Evolutionary conservation across 2,113 vertebrate genomes (phyloP).

Genomic region (Nibea coibor): DNA sequence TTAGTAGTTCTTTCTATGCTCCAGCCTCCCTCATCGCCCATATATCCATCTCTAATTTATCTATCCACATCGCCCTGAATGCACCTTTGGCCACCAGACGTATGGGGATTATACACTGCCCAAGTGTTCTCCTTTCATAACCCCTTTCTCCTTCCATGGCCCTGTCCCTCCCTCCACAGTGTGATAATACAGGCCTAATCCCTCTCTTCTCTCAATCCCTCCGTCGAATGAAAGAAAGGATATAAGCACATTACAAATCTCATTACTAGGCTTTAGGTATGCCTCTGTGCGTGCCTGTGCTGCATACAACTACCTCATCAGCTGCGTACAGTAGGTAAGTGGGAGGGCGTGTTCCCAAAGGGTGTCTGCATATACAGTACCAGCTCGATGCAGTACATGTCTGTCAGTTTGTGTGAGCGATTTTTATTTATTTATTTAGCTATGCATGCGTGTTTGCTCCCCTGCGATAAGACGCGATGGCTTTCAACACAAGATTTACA

Average conservation of each 20-base stretch:
- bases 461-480: slow-evolving; percentile 1
- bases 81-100: not conserved
- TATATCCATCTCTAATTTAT: slow-evolving; percentile 4
- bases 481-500: slow-evolving; percentile 51
- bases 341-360: not conserved
- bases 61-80: not conserved
- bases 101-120: slow-evolving; percentile 45
- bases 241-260: slow-evolving; percentile 82
- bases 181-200: slow-evolving; percentile 80
- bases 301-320: slow-evolving; percentile 60
- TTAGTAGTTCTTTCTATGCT: not conserved
- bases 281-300: slow-evolving; percentile 56
- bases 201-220: slow-evolving; percentile 78
- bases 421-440: too few species aligned
- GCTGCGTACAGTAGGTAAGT: slow-evolving; percentile 52
- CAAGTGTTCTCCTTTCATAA: slow-evolving; percentile 49
- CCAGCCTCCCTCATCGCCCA: not conserved
- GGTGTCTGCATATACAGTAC: not conserved
- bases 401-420: not conserved
- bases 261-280: slow-evolving; percentile 77
- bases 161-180: slow-evolving; percentile 61
- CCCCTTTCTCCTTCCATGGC: slow-evolving; percentile 53
- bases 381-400: not conserved
- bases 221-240: slow-evolving; percentile 75
- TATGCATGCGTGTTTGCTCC: not conserved